Evolutionary conservation across 2,888 invertebrate species (phyloP), one percentile per base, ranked within the genome.

Genomic region (Eristalis tenax): DNA sequence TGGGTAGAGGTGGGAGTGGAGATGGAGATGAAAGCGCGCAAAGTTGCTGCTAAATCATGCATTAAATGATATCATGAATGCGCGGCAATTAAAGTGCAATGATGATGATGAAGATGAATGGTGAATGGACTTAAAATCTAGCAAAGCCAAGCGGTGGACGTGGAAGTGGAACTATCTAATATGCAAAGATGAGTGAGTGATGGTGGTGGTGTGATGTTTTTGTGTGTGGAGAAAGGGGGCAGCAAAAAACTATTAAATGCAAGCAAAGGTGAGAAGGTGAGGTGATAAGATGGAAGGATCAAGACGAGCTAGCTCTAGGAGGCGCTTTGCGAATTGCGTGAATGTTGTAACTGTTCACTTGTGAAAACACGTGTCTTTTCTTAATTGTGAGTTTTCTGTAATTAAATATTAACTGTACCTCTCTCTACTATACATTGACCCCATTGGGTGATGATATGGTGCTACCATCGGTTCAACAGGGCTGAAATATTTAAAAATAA

Each of bases 361-460:
- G 40, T 74, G 70, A 65, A 50, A 50, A 18, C 50, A 50, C 63
- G 23, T 40, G 40, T 68, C 35, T 57, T 56, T 61, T 66, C 74
- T 38, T 40, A 13, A 3, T 78, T 56, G 71, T 40, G 64, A 10
- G 22, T 61, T 78, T 69, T 69, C 84, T 83, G 76, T 84, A 84
- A 79, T 79, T 79, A 81, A 88, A 86, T 79, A 88, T 90, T 88
- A 89, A 92, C 91, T 92, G 91, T 93, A 93, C 93, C 93, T 93
- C 92, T 93, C 93, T 93, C 93, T 93, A 93, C 92, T 92, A 91
- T 93, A 93, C 92, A 93, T 93, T 87, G 93, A 93, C 91, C 93
- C 93, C 93, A 93, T 93, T 93, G 93, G 91, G 92, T 93, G 93
- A 93, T 93, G 93, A 93, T 93, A 93, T 91, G 93, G 93, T 91